phyloP scores from a whole-genome alignment of 2,113 vertebrate genomes.

The Porphyrio hochstetteri region DNA sequence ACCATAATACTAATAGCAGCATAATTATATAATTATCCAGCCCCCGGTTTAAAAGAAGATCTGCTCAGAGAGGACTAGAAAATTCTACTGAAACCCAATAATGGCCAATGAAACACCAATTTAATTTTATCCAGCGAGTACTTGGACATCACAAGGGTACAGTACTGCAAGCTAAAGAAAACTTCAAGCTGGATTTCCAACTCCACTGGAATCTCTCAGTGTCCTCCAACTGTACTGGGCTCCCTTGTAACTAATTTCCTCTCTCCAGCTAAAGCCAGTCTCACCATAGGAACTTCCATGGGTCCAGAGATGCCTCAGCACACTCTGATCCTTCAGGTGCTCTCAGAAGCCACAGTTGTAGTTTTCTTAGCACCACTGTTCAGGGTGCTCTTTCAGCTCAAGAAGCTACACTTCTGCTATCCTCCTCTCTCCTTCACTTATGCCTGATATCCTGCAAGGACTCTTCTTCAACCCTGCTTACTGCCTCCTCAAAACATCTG shows the following conservation, averaged over 20 bases:
- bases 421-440: neutral
- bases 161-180: neutral
- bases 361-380: neutral
- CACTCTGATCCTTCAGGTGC: neutral
- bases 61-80: conserved; percentile 5
- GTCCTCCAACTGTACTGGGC: neutral
- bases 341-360: neutral
- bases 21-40: conserved; percentile 33
- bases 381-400: fast-evolving
- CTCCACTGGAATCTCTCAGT: neutral
- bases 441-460: neutral
- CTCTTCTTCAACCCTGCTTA: neutral
- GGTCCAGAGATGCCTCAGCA: neutral
- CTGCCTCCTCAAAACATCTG: neutral
- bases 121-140: conserved; percentile 29
- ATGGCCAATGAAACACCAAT: neutral
- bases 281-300: neutral
- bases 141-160: neutral
- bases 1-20: conserved; percentile 30
- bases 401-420: neutral
- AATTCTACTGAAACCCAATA: conserved; percentile 8
- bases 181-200: neutral
- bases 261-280: neutral
- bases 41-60: neutral
- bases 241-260: neutral